Percentiles rank a stretch among this genome's conserved stretches.
These are phyloP conservation scores for Petrocephalus schoutedeni DNA, from an alignment of 2,797 vertebrate genomes.

Conservation along the genomic window DNA sequence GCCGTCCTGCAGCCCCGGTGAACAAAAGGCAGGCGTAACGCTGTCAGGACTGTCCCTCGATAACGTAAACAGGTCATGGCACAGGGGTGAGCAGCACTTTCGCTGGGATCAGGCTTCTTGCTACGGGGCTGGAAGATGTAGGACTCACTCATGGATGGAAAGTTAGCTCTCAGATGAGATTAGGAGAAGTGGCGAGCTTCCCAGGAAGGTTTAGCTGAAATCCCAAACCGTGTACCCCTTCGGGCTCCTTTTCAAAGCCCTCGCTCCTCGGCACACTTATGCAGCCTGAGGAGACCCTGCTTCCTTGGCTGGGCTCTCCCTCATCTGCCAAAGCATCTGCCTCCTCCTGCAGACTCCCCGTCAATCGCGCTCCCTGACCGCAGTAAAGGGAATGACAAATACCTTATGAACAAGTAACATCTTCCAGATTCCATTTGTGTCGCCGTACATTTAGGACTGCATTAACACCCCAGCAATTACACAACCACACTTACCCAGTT, in stretches of 20 bases:
- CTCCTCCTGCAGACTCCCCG: constrained; percentile 8
- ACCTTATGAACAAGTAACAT: constrained; percentile 30
- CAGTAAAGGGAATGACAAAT: not conserved
- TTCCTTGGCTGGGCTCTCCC: constrained; percentile 16
- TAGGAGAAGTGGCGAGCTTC: constrained; percentile 9
- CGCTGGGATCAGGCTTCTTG: not conserved
- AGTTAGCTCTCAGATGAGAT: constrained; percentile 11
- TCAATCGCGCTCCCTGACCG: constrained; percentile 9
- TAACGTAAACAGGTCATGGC: not conserved
- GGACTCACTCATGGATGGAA: not conserved
- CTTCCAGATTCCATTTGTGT: constrained; percentile 19
- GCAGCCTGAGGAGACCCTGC: constrained; percentile 41
- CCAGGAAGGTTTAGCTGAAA: constrained; percentile 12
- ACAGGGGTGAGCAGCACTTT: not conserved
- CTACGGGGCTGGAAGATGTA: not conserved
- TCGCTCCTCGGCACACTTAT: constrained; percentile 43
- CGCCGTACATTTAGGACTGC: not conserved
- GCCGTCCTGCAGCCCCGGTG: not conserved
- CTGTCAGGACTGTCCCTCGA: not conserved
- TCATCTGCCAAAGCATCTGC: constrained; percentile 25
- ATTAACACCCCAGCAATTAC: not conserved
- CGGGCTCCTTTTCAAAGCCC: constrained; percentile 40
- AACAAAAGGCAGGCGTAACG: not conserved
- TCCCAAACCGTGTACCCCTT: constrained; percentile 25
- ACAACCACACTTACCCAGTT: not conserved